phyloP scores from a whole-genome alignment of 2,797 vertebrate genomes.

The Microcaecilia unicolor region DNA sequence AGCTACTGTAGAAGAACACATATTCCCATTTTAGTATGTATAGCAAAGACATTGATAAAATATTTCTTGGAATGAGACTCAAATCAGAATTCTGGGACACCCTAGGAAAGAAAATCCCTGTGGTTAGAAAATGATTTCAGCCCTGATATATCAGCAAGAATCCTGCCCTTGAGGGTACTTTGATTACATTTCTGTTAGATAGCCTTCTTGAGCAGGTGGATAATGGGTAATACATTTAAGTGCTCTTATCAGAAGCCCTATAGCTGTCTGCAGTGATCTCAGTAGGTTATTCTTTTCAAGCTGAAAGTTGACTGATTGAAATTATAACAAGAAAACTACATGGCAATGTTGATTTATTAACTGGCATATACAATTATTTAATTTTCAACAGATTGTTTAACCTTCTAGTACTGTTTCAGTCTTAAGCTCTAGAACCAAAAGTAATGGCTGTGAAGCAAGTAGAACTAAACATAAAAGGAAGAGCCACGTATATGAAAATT shows the following conservation, averaged over 20 bases:
- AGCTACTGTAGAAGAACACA: background rate
- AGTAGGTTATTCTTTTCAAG: slow-evolving; percentile 13
- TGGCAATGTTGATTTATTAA: background rate
- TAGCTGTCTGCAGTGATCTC: slow-evolving; percentile 42
- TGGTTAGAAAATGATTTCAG: background rate
- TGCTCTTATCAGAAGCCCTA: slow-evolving; percentile 52
- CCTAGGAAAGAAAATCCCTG: no score
- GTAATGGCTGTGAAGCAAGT: no score
- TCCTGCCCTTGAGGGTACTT: slow-evolving; percentile 44
- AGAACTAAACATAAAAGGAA: no score
- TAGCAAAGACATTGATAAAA: background rate
- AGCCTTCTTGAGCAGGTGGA: slow-evolving; percentile 49
- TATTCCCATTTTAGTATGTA: background rate
- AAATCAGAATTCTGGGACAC: background rate
- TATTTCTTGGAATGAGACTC: background rate
- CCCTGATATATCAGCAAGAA: slow-evolving; percentile 41
- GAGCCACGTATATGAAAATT: no score
- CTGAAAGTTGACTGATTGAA: slow-evolving; percentile 14
- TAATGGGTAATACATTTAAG: slow-evolving; percentile 65
- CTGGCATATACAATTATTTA: background rate
- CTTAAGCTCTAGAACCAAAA: no score
- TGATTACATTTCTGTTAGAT: slow-evolving; percentile 54
- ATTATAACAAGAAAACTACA: slow-evolving; percentile 7
- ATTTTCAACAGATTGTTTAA: background rate
- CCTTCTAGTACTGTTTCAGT: no score